phyloP scores from a whole-genome alignment of 1,140 invertebrate genomes.

The Heliconius hewitsoni region DNA sequence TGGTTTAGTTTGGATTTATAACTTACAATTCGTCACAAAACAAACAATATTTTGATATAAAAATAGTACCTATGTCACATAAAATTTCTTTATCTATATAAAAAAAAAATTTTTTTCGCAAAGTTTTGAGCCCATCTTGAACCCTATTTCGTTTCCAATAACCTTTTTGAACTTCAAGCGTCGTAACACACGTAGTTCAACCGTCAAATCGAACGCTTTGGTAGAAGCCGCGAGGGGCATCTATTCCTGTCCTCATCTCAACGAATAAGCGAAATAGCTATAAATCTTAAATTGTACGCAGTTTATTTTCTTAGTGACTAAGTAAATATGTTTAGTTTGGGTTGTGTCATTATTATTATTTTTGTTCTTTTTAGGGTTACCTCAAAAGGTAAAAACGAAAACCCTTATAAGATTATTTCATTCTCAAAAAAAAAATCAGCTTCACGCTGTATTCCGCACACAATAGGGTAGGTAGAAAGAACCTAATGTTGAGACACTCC shows the following conservation, averaged over 20 bases:
- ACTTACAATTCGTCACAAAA: too few species aligned
- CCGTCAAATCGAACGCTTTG: background rate
- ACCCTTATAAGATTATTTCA: too few species aligned
- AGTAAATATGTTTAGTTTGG: background rate
- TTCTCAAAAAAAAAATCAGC: too few species aligned
- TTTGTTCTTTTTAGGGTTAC: too few species aligned
- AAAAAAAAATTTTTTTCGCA: background rate
- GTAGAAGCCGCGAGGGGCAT: background rate
- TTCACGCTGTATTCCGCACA: too few species aligned
- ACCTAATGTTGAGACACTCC: too few species aligned
- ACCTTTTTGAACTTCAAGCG: background rate
- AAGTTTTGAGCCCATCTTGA: background rate
- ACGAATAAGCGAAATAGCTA: background rate
- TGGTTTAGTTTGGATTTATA: too few species aligned
- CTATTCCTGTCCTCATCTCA: background rate
- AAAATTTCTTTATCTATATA: background rate
- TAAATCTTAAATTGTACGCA: slow-evolving; percentile 1
- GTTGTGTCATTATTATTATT: background rate
- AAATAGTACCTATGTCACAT: too few species aligned
- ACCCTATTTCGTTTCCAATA: background rate
- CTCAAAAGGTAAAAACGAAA: too few species aligned
- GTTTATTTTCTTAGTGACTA: slow-evolving; percentile 11
- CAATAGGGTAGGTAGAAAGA: too few species aligned
- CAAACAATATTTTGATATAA: too few species aligned
- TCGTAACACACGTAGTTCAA: background rate